phyloP scores from a whole-genome alignment of 2,113 vertebrate species.

The Poeciliopsis prolifica region DNA sequence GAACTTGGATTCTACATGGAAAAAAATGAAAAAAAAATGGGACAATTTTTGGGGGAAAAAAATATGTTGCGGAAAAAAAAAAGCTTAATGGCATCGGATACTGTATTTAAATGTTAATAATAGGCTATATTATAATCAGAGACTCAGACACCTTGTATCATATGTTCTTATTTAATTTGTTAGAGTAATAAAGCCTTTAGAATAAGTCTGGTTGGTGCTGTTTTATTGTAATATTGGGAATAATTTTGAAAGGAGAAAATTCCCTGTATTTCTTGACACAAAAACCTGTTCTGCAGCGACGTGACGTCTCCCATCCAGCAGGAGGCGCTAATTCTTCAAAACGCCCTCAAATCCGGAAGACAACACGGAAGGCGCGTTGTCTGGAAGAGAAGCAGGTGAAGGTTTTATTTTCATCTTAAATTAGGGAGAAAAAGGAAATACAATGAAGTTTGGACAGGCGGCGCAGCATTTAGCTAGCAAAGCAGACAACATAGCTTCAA shows the following conservation, averaged over 20 bases:
- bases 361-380: background rate
- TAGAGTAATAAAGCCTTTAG: constrained; percentile 82
- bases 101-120: constrained; percentile 85
- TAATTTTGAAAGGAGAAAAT: background rate
- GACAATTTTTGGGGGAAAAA: constrained; percentile 42
- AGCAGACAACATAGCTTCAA: no score
- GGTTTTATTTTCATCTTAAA: no score
- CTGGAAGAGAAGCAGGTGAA: background rate
- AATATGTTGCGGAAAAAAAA: constrained; percentile 51
- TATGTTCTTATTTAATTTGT: constrained; percentile 85
- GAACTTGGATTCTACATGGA: constrained; percentile 29
- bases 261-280: no score
- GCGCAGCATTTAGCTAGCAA: no score
- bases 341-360: background rate
- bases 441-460: no score
- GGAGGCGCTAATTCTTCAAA: constrained; percentile 10
- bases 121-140: constrained; percentile 82
- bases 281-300: no score
- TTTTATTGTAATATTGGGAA: background rate
- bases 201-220: constrained; percentile 49
- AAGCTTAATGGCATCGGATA: constrained; percentile 61
- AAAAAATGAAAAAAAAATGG: constrained; percentile 45
- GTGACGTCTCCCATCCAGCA: constrained; percentile 8
- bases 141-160: constrained; percentile 77
- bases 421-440: no score